Base-by-base conservation (phyloP, 2,888 invertebrate species). In the Apocheima hispidaria region DNA sequence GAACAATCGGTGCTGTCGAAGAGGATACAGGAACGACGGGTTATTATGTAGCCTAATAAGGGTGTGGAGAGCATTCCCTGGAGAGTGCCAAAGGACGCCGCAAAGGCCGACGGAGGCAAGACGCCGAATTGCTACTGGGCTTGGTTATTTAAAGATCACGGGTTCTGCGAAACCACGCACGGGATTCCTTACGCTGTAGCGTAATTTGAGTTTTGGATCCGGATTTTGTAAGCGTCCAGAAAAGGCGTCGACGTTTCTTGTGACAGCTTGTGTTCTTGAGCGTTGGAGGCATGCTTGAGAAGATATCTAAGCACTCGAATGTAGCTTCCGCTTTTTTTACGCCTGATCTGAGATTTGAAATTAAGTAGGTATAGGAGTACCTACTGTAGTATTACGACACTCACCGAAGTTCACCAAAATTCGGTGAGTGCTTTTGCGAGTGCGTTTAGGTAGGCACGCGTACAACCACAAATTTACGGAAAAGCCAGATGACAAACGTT, bases 41-140 rank as follows among this genome's bases (percentile, higher is more conserved):
- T 84, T 82, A 86, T 88, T 88, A 86, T 88, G 83, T 82, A 77
- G 79, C 92, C 91, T 75, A 88, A 90, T 90, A 91, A 78, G 92
- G 92, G 68, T 66, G 74, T 72, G 66, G 72, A 71, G 76, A 80
- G 75, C 86, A 88, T 89, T 89, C 87, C 81, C 78, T 74, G 73
- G 76, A 73, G 75, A 74, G 74, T 78, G 66, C 80, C 77, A 90
- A 90, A 91, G 91, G 90, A 89, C 90, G 82, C 90, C 92, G 92
- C 88, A 79, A 84, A 88, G 87, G 89, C 83, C 89, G 83, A 68
- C 64, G 81, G 69, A 62, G 58, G 57, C 52, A 86, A 86, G 85
- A 86, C 86, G 77, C 77, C 79, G 75, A 78, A 83, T 82, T 78
- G 77, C 78, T 66, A 80, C 79, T 78, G 77, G 77, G 77, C 73